Evolutionary conservation across 2,113 vertebrate genomes (phyloP).

Genomic region (Alectura lathami): DNA sequence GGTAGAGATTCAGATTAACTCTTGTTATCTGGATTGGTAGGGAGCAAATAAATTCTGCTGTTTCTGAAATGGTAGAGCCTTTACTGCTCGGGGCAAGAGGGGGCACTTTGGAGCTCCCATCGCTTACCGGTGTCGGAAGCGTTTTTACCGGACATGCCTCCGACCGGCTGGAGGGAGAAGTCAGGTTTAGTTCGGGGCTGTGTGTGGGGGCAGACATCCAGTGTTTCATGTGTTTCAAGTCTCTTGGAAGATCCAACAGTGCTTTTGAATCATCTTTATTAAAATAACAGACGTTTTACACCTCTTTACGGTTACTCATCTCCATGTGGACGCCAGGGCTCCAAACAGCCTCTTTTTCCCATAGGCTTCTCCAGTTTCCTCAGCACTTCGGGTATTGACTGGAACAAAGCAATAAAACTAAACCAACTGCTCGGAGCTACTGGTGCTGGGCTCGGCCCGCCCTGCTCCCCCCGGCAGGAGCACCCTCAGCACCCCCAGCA

Average conservation of each 20-base stretch:
- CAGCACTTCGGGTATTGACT: background rate
- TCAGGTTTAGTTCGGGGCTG: background rate
- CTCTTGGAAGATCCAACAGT: background rate
- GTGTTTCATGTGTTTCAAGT: fast-evolving
- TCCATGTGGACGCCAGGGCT: background rate
- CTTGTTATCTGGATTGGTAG: too few relatives aligned
- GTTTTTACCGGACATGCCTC: fast-evolving
- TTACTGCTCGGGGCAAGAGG: background rate
- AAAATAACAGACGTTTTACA: background rate
- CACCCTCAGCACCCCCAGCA: too few relatives aligned
- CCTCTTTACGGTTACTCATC: background rate
- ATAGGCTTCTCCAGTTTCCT: background rate
- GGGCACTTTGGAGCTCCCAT: background rate
- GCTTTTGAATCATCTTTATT: background rate
- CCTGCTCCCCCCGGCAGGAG: too few relatives aligned
- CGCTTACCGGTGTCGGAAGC: background rate
- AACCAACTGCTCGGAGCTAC: background rate
- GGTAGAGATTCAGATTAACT: background rate
- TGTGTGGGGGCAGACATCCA: fast-evolving
- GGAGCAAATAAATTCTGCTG: background rate
- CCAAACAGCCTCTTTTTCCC: background rate
- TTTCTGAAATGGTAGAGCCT: background rate
- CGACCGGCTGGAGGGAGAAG: fast-evolving
- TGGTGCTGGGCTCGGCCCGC: too few relatives aligned
- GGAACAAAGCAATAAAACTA: too few relatives aligned